A percentile compares a stretch with the other conserved stretches of the same genome.
Evolutionary conservation across 2,888 invertebrate genomes (phyloP).

Genomic region (Machimus rusticus): DNA sequence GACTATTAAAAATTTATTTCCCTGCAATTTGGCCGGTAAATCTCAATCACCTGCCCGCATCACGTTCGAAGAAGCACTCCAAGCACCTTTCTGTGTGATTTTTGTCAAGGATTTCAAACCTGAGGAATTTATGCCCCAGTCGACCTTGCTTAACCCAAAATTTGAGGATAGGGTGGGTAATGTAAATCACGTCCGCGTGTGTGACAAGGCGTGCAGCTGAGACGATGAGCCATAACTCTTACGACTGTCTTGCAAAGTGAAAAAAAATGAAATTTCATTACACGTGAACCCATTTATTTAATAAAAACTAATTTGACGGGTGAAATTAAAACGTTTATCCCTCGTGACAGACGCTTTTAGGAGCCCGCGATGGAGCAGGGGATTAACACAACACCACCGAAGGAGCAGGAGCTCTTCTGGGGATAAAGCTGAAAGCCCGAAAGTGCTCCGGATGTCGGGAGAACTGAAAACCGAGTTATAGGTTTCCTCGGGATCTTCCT

Average conservation of each 20-base stretch:
- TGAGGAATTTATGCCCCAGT: background rate
- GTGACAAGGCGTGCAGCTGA: background rate
- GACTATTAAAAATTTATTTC: background rate
- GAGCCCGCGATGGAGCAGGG: background rate
- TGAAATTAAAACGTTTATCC: constrained; percentile 1
- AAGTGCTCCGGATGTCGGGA: background rate
- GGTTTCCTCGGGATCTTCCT: background rate
- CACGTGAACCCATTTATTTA: background rate
- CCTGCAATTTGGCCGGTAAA: background rate
- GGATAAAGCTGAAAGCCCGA: background rate
- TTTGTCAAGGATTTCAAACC: background rate
- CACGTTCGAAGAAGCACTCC: background rate
- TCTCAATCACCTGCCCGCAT: background rate
- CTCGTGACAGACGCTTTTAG: background rate
- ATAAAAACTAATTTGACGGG: constrained; percentile 14
- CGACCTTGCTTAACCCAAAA: background rate
- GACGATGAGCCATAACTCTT: background rate
- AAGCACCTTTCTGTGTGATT: background rate
- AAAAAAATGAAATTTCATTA: constrained; percentile 3
- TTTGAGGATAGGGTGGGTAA: background rate
- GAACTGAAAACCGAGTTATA: background rate
- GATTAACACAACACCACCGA: background rate
- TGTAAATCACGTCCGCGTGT: background rate
- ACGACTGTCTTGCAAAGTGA: background rate
- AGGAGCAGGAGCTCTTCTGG: background rate